Evolutionary conservation across 2,113 vertebrate species (phyloP).

Genomic region (Nanorana parkeri): DNA sequence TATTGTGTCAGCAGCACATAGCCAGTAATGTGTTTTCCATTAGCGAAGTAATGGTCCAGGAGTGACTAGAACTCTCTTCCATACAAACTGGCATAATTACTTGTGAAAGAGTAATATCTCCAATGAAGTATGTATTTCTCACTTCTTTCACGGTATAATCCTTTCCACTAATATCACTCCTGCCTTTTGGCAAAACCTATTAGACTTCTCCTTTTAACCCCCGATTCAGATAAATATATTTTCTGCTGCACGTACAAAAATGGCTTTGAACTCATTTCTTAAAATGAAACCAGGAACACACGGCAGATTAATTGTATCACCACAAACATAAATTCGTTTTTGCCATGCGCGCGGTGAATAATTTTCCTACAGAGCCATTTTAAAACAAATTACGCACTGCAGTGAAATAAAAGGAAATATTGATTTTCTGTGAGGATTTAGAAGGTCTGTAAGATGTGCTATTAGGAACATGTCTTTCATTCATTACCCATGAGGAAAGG

Average conservation of each 20-base stretch:
- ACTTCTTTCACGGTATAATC: slow-evolving; percentile 1
- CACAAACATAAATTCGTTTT: slow-evolving; percentile 7
- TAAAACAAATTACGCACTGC: slow-evolving; percentile 21
- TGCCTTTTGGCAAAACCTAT: slow-evolving; percentile 15
- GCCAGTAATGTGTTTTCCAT: slow-evolving; percentile 29
- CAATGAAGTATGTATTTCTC: slow-evolving; percentile 3
- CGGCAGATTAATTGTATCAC: slow-evolving; percentile 7
- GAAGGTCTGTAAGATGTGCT: slow-evolving; percentile 15
- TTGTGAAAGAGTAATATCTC: slow-evolving; percentile 13
- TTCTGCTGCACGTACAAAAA: not conserved
- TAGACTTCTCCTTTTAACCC: not conserved
- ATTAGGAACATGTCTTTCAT: slow-evolving; percentile 14
- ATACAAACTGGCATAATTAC: slow-evolving; percentile 6
- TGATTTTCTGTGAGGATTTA: slow-evolving; percentile 19
- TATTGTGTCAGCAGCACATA: not conserved
- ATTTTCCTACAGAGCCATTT: slow-evolving; percentile 16
- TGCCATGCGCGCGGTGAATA: not conserved
- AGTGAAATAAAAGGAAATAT: slow-evolving; percentile 39
- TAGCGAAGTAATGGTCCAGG: not conserved
- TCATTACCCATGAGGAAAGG: slow-evolving; percentile 20
- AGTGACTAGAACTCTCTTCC: slow-evolving; percentile 3
- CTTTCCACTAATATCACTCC: slow-evolving; percentile 11
- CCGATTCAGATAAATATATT: not conserved
- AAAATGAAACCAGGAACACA: not conserved
- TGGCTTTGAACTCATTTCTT: not conserved